Evolutionary conservation across 2,113 vertebrate genomes (phyloP).

Genomic region (Gorsachius goisagi): DNA sequence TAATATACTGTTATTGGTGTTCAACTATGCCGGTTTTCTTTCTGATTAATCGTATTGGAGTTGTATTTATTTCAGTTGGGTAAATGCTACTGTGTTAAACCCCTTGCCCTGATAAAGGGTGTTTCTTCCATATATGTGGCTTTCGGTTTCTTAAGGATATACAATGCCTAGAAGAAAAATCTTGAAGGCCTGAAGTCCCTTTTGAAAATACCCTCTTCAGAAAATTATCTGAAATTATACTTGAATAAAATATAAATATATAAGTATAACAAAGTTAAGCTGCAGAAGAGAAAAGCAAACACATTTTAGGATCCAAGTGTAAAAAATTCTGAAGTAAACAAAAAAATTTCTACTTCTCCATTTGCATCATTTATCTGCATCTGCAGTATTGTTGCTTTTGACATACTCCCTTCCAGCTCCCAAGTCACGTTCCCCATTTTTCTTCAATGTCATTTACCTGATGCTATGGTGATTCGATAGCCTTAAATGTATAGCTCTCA

Average conservation of each 20-base stretch:
- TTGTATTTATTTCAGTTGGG: not conserved
- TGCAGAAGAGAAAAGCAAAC: not conserved
- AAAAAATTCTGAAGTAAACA: not conserved
- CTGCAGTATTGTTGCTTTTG: not conserved
- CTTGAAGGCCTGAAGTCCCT: not conserved
- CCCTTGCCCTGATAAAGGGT: not conserved
- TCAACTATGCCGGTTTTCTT: not conserved
- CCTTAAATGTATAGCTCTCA: fast-evolving
- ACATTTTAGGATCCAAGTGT: not conserved
- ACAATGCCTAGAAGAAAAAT: not conserved
- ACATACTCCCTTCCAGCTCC: not conserved
- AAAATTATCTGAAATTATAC: not conserved
- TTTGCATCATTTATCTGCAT: not conserved
- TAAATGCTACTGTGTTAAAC: not conserved
- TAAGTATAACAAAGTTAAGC: not conserved
- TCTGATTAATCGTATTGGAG: not conserved
- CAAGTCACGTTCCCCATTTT: not conserved
- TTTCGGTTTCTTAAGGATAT: not conserved
- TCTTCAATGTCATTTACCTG: not conserved
- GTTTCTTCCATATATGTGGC: not conserved
- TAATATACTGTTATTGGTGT: not conserved
- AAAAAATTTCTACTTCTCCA: not conserved
- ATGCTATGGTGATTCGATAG: not conserved
- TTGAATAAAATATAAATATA: not conserved
- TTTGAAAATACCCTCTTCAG: not conserved